These are phyloP conservation scores for Archilochus colubris DNA, from an alignment of 2,113 vertebrate genomes.

Conservation along the genomic window DNA sequence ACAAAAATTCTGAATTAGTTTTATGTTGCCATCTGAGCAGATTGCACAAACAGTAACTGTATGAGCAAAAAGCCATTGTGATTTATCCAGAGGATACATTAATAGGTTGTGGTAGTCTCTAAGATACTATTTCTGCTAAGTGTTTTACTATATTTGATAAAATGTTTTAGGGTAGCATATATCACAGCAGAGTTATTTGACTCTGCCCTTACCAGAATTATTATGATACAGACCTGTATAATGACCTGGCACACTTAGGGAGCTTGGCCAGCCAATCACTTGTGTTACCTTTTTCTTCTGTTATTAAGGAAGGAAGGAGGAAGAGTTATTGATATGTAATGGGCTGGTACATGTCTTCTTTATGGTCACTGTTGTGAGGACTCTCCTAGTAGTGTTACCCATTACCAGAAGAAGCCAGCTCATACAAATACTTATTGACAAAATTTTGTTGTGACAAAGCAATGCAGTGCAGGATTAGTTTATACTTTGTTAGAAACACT, in stretches of 20 bases:
- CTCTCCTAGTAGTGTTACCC: neutral
- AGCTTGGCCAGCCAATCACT: neutral
- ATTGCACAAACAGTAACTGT: neutral
- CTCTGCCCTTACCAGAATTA: neutral
- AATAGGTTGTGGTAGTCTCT: neutral
- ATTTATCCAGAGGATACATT: neutral
- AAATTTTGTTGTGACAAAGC: neutral
- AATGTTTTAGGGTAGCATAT: neutral
- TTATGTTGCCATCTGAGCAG: neutral
- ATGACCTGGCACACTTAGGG: neutral
- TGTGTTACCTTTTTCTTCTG: neutral
- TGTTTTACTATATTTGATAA: neutral
- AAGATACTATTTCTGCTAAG: neutral
- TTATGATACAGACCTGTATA: neutral
- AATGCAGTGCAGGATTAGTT: neutral
- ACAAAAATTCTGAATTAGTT: neutral
- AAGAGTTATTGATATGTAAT: neutral
- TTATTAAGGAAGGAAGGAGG: neutral
- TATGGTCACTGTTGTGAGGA: neutral
- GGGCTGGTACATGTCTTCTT: neutral
- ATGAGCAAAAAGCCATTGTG: neutral
- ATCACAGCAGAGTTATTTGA: neutral
- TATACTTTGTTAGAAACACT: neutral
- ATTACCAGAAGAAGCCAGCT: neutral
- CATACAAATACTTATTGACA: neutral